These are phyloP conservation scores for Melanotaenia parkinsoni DNA, from an alignment of 2,797 vertebrate species.

Conservation along the genomic window DNA sequence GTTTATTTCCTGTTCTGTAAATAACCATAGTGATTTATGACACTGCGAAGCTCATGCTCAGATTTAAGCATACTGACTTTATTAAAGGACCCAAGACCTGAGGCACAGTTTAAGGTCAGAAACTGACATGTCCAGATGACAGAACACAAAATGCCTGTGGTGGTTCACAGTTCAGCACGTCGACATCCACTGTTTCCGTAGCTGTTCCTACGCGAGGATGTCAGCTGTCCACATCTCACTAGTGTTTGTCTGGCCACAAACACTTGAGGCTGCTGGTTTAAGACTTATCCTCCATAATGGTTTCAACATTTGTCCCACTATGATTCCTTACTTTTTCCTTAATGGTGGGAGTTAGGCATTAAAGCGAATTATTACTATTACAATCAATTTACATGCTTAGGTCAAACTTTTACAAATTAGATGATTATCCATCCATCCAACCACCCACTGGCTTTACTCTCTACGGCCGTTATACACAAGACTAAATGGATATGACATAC, in stretches of 20 bases:
- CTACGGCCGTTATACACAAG: background rate
- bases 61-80: background rate
- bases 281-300: too few relatives aligned
- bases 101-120: background rate
- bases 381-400: background rate
- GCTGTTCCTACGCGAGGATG: too few relatives aligned
- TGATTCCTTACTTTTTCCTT: too few relatives aligned
- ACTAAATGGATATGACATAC: background rate
- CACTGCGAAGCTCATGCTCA: background rate
- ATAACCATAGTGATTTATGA: constrained; percentile 13
- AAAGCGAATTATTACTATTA: background rate
- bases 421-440: background rate
- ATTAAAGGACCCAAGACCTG: background rate
- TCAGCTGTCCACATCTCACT: too few relatives aligned
- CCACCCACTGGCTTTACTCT: background rate
- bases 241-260: too few relatives aligned
- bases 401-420: background rate
- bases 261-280: too few relatives aligned
- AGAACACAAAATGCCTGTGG: background rate
- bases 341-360: too few relatives aligned
- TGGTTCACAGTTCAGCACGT: background rate
- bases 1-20: constrained; percentile 9
- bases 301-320: too few relatives aligned
- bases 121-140: background rate
- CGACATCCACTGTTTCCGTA: too few relatives aligned